Evolutionary conservation across 1,140 invertebrate genomes (phyloP).

Genomic region (Mylabris phalerata): DNA sequence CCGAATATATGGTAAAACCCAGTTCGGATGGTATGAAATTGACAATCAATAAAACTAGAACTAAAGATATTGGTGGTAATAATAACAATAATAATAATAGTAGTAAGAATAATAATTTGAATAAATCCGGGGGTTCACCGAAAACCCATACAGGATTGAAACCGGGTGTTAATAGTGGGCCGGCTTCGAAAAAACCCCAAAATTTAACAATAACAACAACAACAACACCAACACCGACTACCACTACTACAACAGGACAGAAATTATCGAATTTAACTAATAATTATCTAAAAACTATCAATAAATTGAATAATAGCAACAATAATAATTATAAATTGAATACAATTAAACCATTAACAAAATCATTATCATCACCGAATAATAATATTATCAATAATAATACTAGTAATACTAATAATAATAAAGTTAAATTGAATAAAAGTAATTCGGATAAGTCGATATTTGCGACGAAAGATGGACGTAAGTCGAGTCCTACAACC

Average conservation of each 20-base stretch:
- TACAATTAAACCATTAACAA: slow-evolving; percentile 39
- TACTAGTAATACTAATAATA: no score
- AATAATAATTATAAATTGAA: slow-evolving; percentile 4
- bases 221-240: slow-evolving; percentile 7
- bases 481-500: slow-evolving; percentile 57
- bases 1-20: slow-evolving; percentile 80
- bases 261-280: background rate
- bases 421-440: slow-evolving; percentile 43
- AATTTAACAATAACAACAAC: background rate
- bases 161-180: slow-evolving; percentile 73
- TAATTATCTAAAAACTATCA: background rate
- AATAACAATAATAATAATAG: slow-evolving; percentile 26
- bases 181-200: slow-evolving; percentile 70
- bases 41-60: slow-evolving; percentile 80
- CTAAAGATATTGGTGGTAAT: slow-evolving; percentile 47
- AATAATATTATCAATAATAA: slow-evolving; percentile 28
- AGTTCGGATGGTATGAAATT: slow-evolving; percentile 82
- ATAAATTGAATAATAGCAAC: background rate
- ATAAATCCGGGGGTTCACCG: slow-evolving; percentile 49
- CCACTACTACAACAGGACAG: no score
- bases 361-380: slow-evolving; percentile 42
- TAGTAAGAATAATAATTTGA: slow-evolving; percentile 7
- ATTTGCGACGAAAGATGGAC: slow-evolving; percentile 54
- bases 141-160: slow-evolving; percentile 78
- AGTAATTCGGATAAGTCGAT: slow-evolving; percentile 55